A percentile compares a stretch with the other conserved stretches of the same genome.
phyloP scores from a whole-genome alignment of 2,113 vertebrate species.

The Cynocephalus volans region DNA sequence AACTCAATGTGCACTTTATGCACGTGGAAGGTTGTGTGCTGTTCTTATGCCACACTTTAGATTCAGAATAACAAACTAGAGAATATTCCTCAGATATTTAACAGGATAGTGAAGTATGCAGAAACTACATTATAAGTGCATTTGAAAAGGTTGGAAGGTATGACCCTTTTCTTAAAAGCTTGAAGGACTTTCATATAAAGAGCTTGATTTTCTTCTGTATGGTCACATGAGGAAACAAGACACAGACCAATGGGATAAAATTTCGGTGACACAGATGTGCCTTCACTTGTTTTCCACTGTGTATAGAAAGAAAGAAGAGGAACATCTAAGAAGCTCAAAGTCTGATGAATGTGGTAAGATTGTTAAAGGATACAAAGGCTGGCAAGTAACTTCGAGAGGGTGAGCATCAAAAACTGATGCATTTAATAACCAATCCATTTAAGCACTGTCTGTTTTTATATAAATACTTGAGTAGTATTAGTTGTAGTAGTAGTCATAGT shows the following conservation, averaged over 20 bases:
- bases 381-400: background rate
- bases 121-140: background rate
- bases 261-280: background rate
- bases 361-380: background rate
- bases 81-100: background rate
- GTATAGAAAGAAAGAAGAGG: background rate
- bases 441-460: background rate
- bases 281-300: background rate
- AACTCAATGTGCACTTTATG: too few relatives aligned
- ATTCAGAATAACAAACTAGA: background rate
- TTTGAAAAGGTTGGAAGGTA: background rate
- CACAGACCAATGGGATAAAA: background rate
- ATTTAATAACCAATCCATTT: background rate
- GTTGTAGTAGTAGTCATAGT: background rate
- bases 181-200: background rate
- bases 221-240: background rate
- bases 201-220: background rate
- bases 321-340: background rate
- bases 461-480: background rate
- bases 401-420: background rate
- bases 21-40: background rate
- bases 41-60: background rate
- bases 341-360: background rate
- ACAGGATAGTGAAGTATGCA: background rate
- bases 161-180: background rate